Evolutionary conservation across 2,113 vertebrate genomes (phyloP).

Genomic region (Pedionomus torquatus): DNA sequence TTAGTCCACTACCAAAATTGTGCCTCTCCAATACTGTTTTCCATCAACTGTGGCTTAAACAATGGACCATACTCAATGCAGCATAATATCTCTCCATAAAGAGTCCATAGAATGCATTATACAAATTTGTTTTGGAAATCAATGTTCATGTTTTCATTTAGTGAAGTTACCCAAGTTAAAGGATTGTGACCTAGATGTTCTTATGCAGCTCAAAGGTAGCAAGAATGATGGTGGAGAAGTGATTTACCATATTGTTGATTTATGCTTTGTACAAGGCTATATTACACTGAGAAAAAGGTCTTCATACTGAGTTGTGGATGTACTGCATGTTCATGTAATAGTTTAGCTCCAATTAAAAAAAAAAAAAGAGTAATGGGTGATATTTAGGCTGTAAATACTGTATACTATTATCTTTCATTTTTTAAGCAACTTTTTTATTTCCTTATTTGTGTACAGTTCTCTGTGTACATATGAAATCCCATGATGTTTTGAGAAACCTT

Average conservation of each 20-base stretch:
- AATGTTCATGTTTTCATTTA: neutral
- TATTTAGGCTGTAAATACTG: conserved; percentile 77
- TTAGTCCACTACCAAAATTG: neutral
- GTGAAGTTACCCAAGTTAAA: neutral
- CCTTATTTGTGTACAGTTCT: conserved; percentile 73
- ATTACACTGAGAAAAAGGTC: neutral
- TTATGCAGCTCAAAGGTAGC: conserved; percentile 20
- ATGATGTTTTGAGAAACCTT: conserved; percentile 55
- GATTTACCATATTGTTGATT: neutral
- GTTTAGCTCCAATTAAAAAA: conserved; percentile 39
- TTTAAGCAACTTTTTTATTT: conserved; percentile 77
- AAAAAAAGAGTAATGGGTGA: neutral
- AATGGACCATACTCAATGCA: neutral
- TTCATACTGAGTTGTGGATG: conserved; percentile 11
- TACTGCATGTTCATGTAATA: conserved; percentile 69
- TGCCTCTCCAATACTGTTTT: neutral
- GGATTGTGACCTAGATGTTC: neutral
- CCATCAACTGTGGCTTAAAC: neutral
- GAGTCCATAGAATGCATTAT: neutral
- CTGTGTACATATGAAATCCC: conserved; percentile 10
- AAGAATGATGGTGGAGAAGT: neutral
- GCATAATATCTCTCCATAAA: neutral
- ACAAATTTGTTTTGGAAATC: neutral
- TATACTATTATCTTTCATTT: conserved; percentile 72
- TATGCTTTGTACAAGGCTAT: neutral